Base-by-base conservation (phyloP, 2,888 invertebrate genomes). In the Patella ulyssiponensis region DNA sequence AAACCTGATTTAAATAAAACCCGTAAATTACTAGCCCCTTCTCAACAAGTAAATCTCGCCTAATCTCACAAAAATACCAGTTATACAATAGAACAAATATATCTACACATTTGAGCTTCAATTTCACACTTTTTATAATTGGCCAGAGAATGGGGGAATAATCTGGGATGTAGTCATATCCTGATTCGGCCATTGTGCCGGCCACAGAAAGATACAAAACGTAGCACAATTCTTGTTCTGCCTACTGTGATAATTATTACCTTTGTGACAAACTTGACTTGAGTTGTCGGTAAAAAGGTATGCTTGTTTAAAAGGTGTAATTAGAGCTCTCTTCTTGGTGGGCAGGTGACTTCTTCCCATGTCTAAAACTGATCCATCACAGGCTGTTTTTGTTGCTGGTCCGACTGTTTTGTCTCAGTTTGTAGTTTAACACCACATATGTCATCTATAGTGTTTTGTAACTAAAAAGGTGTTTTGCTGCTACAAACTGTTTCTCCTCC, bases 401-500 rank as follows among this genome's bases (percentile, higher is more conserved):
- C 44, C 44, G 7, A 44, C 44, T 44, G 44, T 44, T 64, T 64
- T 64, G n/a, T 20, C 64, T 64, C 64, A n/a, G 20, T 17, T 58
- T 58, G 17, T 20, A 20, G 58, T 58, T 58, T 58, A 58, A 20
- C n/a, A 23, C 64, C 23, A 23, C 64, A 64, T 64, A 64, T 64
- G 64, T 64, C 64, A n/a, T 23, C 23, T 23, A 23, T 64, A 14
- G 64, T 64, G 23, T 64, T 64, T 64, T 64, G 64, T 64, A 23
- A 23, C 23, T n/a, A 23, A 64, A 64, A 64, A 64, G 64, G 23
- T 64, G 64, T 64, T 64, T 64, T 64, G 64, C 64, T 64, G 23
- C 64, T 64, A 64, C 64, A 64, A 64, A 64, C 64, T 64, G 64
- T 64, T 64, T 20, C 64, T 64, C 64, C 64, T 9, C 64, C 64